These are phyloP conservation scores for Mylabris phalerata DNA, from an alignment of 1,140 invertebrate genomes.

Conservation along the genomic window DNA sequence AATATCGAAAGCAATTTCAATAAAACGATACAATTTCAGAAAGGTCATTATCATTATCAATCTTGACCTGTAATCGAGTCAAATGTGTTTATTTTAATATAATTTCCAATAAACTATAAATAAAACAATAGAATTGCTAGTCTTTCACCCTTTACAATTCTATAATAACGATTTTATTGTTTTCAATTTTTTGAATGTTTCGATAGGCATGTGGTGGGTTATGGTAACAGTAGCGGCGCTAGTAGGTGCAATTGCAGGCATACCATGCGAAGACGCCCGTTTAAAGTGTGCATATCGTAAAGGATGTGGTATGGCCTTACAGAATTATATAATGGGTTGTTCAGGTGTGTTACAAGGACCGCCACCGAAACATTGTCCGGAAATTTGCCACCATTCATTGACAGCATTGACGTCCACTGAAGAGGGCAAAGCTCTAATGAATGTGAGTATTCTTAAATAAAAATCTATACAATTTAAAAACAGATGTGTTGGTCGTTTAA, in stretches of 20 bases:
- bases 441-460: constrained; percentile 44
- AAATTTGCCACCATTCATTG: constrained; percentile 64
- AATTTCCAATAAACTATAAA: background rate
- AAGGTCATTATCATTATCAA: background rate
- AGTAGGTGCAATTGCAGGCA: constrained; percentile 28
- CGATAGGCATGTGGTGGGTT: constrained; percentile 38
- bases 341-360: constrained; percentile 55
- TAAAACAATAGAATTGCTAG: background rate
- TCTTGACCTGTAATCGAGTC: background rate
- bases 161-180: no score
- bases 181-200: constrained; percentile 21
- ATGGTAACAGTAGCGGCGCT: constrained; percentile 42
- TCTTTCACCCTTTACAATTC: no score
- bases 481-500: no score
- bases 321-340: constrained; percentile 66
- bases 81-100: background rate
- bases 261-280: constrained; percentile 60
- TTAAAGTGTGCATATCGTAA: constrained; percentile 63
- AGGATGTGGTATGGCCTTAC: constrained; percentile 66
- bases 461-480: background rate
- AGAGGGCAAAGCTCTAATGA: constrained; percentile 67
- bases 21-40: no score
- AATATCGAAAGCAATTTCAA: no score
- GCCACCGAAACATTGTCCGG: constrained; percentile 50
- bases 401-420: constrained; percentile 71